Evolutionary conservation across 2,113 vertebrate species (phyloP), one percentile per base, ranked within the genome.

Genomic region (Aleadryas rufinucha): DNA sequence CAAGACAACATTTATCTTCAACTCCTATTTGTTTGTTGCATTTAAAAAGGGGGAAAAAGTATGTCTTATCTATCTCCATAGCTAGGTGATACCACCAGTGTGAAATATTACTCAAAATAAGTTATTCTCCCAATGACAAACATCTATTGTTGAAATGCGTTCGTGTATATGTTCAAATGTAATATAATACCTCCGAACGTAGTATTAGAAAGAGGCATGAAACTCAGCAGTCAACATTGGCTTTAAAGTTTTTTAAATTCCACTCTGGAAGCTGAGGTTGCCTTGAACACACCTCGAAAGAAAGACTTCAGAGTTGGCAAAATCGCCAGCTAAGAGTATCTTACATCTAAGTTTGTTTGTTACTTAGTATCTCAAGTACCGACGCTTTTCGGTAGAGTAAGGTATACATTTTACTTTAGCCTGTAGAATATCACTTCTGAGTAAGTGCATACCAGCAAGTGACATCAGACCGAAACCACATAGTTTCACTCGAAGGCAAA

Each of bases 401-500:
- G 59, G 69, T 31, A 84, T 26, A 49, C 4, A 3, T 53, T 70
- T 30, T 3, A 44, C 91, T 33, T 33, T 33, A 44, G n/a, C 77
- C 63, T 7, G 83, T 4, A 16, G 53, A 89, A 41, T 3, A 33
- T 17, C 68, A 14, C 53, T n/a, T 18, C 10, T 59, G 91, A 95
- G 26, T 50, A 60, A 84, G 89, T 2, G 49, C 93, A 65, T 89
- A 87, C 96, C 92, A 75, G 44, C 8, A 20, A 65, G 93, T 96
- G 97, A 98, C 98, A 97, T 98, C 98, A 98, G 96, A 97, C 90
- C 98, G 98, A 98, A 98, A 98, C 98, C 93, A 13, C 95, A 16
- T 4, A 97, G 98, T 98, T 98, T 98, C 98, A 80, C 93, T 81
- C 11, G 61, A 37, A 52, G 94, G 90, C 92, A 39, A 54, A 33